A percentile compares a stretch with the other conserved stretches of the same genome.
phyloP scores from a whole-genome alignment of 2,797 vertebrate genomes.

The Borostomias antarcticus region DNA sequence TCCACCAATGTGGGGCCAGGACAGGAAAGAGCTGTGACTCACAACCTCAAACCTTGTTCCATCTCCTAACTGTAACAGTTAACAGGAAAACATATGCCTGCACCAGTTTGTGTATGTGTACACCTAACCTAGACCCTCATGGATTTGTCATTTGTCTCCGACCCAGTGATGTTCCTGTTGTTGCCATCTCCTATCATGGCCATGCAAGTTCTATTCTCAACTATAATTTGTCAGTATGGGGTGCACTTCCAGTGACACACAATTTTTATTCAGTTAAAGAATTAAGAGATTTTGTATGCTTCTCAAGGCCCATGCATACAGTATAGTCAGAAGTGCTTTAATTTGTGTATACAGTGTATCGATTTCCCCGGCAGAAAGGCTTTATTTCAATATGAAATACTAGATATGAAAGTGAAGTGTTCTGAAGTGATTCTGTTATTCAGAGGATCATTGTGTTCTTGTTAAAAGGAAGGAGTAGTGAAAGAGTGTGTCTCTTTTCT shows the following conservation, averaged over 20 bases:
- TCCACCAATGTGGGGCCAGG: too few species aligned
- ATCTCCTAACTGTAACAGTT: too few species aligned
- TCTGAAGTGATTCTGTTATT: conserved; percentile 57
- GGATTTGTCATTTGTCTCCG: conserved; percentile 10
- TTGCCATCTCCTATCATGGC: conserved; percentile 7
- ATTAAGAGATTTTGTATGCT: conserved; percentile 24
- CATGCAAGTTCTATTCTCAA: conserved; percentile 13
- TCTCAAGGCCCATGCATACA: conserved; percentile 36
- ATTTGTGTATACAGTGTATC: conserved; percentile 37
- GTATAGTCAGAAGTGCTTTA: conserved; percentile 32
- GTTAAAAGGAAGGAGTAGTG: too few species aligned
- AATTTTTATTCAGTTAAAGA: conserved; percentile 25
- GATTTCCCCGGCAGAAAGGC: conserved; percentile 46
- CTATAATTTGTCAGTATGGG: conserved; percentile 15
- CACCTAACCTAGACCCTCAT: too few species aligned
- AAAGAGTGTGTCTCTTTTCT: too few species aligned
- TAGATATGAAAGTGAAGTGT: conserved; percentile 44
- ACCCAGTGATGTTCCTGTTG: conserved; percentile 1
- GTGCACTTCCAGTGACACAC: conserved; percentile 17
- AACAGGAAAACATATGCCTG: too few species aligned
- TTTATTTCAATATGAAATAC: conserved; percentile 45
- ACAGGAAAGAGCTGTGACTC: too few species aligned
- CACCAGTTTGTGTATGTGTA: too few species aligned
- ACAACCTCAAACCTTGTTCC: too few species aligned
- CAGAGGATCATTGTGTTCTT: conserved; percentile 62